Conservation (phyloP, 2,113 vertebrate genomes). For the Lipophrys pholis region DNA sequence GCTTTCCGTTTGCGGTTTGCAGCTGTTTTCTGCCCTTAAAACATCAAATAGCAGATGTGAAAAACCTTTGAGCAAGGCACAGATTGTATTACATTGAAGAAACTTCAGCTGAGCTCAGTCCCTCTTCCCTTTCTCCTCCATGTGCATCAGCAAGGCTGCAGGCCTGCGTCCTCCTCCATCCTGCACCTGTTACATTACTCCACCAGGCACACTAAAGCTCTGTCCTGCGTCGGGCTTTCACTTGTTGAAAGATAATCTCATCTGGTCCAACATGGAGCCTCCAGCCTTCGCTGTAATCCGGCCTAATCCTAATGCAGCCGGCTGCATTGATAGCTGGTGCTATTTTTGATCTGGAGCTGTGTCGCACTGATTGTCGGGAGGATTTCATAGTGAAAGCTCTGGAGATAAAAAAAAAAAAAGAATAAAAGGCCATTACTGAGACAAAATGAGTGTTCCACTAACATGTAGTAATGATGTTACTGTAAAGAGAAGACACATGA, state of each 20-base stretch:
- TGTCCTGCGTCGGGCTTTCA: slow-evolving; percentile 43
- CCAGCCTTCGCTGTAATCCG: slow-evolving; percentile 69
- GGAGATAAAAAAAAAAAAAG: background rate
- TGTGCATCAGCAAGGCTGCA: background rate
- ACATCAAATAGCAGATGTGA: slow-evolving; percentile 17
- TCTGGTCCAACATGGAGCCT: slow-evolving; percentile 50
- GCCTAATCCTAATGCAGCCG: slow-evolving; percentile 71
- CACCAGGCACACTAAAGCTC: slow-evolving; percentile 8
- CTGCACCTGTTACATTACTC: slow-evolving; percentile 29
- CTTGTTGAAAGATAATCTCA: slow-evolving; percentile 73
- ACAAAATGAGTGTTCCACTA: too few relatives aligned
- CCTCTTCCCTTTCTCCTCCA: slow-evolving; percentile 18
- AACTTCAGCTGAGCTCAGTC: background rate
- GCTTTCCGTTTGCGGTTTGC: too few relatives aligned
- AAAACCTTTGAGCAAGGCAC: slow-evolving; percentile 13
- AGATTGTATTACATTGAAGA: background rate
- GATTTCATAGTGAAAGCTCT: slow-evolving; percentile 3
- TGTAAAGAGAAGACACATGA: too few relatives aligned
- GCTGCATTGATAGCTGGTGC: slow-evolving; percentile 54
- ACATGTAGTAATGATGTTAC: too few relatives aligned
- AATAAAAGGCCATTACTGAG: background rate
- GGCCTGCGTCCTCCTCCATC: background rate
- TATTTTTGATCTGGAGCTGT: slow-evolving; percentile 48
- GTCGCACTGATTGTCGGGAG: slow-evolving; percentile 3
- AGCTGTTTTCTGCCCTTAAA: slow-evolving; percentile 8